Conservation (phyloP, 2,113 vertebrate genomes). For the Scartelaos histophorus region DNA sequence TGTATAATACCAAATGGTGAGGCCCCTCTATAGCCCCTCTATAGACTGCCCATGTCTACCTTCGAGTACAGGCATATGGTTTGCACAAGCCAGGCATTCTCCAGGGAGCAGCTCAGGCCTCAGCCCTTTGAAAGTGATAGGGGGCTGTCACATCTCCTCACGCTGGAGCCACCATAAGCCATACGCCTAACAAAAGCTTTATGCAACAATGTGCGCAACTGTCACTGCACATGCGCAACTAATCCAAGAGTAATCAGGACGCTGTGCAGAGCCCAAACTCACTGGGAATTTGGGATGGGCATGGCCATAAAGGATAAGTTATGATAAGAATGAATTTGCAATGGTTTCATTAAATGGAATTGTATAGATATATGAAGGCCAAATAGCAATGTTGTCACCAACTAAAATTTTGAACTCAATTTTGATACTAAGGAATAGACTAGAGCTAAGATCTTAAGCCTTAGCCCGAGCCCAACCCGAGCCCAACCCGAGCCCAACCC, state of each 20-base stretch:
- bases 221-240: constrained; percentile 46
- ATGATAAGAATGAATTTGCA: too few species aligned
- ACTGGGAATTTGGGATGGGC: background rate
- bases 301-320: background rate
- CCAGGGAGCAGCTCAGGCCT: constrained; percentile 56
- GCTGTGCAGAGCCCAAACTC: constrained; percentile 8
- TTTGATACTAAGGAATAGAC: too few species aligned
- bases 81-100: constrained; percentile 67
- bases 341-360: too few species aligned
- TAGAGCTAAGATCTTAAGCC: too few species aligned
- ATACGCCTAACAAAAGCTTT: constrained; percentile 21
- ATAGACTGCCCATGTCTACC: constrained; percentile 1
- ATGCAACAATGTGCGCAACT: constrained; percentile 58
- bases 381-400: too few species aligned
- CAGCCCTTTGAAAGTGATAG: constrained; percentile 77
- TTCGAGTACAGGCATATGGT: constrained; percentile 50
- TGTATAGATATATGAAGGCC: too few species aligned
- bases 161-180: constrained; percentile 61
- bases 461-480: too few species aligned
- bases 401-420: too few species aligned
- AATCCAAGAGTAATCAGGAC: constrained; percentile 41
- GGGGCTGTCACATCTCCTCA: constrained; percentile 68
- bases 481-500: too few species aligned
- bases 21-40: too few species aligned
- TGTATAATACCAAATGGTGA: background rate